Conservation (phyloP, 2,113 vertebrate genomes). For the Lutjanus erythropterus region DNA sequence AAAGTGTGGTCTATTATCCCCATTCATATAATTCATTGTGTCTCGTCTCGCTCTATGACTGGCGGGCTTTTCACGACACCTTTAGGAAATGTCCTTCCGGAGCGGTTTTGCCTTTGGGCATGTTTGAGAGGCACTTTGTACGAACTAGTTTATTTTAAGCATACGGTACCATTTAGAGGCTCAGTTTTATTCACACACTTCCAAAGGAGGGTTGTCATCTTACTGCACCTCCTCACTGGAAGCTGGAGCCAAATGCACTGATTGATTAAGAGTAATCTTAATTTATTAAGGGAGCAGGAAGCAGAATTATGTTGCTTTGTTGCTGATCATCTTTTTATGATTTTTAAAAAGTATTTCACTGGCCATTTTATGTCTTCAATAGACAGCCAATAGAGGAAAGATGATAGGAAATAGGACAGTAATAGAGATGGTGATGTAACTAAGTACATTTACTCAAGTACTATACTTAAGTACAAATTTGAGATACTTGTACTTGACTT, state of each 20-base stretch:
- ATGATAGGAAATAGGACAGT: neutral
- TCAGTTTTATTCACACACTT: neutral
- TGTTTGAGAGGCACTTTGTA: neutral
- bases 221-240: neutral
- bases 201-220: neutral
- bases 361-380: neutral
- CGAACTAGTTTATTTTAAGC: neutral
- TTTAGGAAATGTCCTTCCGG: neutral
- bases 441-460: neutral
- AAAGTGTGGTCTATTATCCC: neutral
- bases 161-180: neutral
- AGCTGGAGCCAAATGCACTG: neutral
- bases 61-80: neutral
- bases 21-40: neutral
- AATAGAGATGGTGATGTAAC: neutral
- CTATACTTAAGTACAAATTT: too few relatives aligned
- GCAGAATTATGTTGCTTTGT: neutral
- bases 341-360: neutral
- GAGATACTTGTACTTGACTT: too few relatives aligned
- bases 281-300: neutral
- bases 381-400: neutral
- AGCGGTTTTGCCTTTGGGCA: neutral
- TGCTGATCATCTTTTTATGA: neutral
- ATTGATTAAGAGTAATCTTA: slow-evolving; percentile 17
- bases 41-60: neutral